These are phyloP conservation scores for Mirza zaza DNA, from an alignment of 2,113 vertebrate genomes.

Conservation along the genomic window DNA sequence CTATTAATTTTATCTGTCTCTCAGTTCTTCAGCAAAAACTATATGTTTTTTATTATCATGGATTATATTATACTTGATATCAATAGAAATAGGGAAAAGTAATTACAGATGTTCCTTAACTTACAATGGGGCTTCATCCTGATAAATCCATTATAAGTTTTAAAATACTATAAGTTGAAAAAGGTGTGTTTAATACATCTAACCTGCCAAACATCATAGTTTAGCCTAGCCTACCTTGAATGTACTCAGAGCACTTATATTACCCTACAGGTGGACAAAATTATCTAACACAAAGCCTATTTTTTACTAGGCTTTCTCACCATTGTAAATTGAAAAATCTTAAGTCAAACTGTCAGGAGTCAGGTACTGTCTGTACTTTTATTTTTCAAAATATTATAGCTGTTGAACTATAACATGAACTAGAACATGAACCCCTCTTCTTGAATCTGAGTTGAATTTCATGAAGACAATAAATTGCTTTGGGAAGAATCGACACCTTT, in stretches of 20 bases:
- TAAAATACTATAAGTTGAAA: not conserved
- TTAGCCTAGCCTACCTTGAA: not conserved
- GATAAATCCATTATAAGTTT: not conserved
- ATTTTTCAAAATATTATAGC: not conserved
- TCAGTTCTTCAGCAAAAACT: not conserved
- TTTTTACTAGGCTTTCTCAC: not conserved
- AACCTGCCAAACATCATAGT: not conserved
- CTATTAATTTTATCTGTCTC: not conserved
- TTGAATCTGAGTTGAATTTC: not conserved
- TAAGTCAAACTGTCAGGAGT: not conserved
- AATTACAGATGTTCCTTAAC: not conserved
- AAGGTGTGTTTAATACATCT: not conserved
- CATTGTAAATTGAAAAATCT: not conserved
- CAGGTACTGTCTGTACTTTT: not conserved
- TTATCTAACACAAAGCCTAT: not conserved
- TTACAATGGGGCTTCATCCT: not conserved
- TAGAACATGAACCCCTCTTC: not conserved
- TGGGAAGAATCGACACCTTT: not conserved
- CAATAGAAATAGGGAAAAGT: not conserved
- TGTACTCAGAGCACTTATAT: not conserved
- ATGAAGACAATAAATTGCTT: not conserved
- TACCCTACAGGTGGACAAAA: not conserved
- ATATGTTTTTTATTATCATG: not conserved
- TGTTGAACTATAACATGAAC: too few species aligned
- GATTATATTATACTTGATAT: not conserved